Evolutionary conservation across 2,888 invertebrate species (phyloP), one percentile per base, ranked within the genome.

Genomic region (Chalcis sispes): DNA sequence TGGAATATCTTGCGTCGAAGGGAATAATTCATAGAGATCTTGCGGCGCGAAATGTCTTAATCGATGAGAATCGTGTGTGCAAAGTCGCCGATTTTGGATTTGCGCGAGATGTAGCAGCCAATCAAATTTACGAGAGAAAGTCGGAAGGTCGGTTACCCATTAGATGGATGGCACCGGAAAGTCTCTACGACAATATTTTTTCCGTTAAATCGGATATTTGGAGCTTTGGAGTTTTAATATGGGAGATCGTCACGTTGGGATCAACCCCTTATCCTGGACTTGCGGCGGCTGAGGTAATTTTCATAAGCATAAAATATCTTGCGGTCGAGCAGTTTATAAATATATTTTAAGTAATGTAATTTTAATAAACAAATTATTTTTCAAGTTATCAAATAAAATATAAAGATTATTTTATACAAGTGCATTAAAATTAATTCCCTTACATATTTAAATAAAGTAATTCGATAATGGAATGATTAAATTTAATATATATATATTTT

Each of bases 81-180:
- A 96, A 96, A 90, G 96, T 98, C 0, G 97, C 97, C 0, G 98
- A 98, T 88, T 98, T 98, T 87, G 98, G 98, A 0, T 96, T 98
- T 82, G 97, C 97, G 0, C 91, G 98, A 62, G 97, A 97, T 89
- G 93, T 98, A 0, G 94, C 94, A 1, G 94, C 94, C 4, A 95
- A 95, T n/a, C 95, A 95, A 82, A 93, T 96, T n/a, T 96, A 96
- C 85, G 96, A 96, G 86, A 91, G 96, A 46, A 96, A 96, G 85
- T 95, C 95, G 79, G 96, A 96, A 84, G 96, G 91, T 15, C 87
- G 90, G 48, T 84, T 92, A 27, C 92, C 92, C 1, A 91, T 93
- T 56, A 90, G 97, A 87, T 98, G 98, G 98, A 98, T 98, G 98
- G 96, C 98, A 0, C 96, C 97, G 0, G 98, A 98, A 85, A 96